Evolutionary conservation across 2,113 vertebrate species (phyloP).

Genomic region (Nipponia nippon): DNA sequence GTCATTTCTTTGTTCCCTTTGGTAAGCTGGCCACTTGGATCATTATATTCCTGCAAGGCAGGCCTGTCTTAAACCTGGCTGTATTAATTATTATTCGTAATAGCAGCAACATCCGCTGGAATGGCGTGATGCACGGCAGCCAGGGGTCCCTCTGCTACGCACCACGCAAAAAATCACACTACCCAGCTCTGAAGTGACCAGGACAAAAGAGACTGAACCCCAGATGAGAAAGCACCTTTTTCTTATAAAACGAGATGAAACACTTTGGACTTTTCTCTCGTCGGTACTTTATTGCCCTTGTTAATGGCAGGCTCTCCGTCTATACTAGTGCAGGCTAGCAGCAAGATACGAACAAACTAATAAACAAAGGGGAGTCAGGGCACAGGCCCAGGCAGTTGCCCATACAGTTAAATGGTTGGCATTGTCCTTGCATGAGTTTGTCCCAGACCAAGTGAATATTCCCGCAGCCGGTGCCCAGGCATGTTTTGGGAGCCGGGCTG

Average conservation of each 20-base stretch:
- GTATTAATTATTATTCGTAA: background rate
- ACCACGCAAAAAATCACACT: background rate
- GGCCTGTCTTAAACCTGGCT: background rate
- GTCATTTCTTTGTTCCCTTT: slow-evolving; percentile 25
- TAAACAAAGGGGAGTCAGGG: background rate
- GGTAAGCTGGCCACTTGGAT: background rate
- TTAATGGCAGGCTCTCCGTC: background rate
- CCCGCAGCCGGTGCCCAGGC: background rate
- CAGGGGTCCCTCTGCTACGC: background rate
- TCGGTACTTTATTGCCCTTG: background rate
- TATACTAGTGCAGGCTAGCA: background rate
- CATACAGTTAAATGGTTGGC: background rate
- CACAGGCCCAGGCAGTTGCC: background rate
- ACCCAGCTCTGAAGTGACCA: background rate
- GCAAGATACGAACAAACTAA: background rate
- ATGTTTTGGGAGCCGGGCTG: background rate
- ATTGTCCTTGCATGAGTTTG: background rate
- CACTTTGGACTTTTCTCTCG: background rate
- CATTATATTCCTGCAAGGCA: background rate
- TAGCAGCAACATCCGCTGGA: background rate
- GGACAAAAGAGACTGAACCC: background rate
- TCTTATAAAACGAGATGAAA: background rate
- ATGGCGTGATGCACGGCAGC: background rate
- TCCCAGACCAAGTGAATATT: background rate
- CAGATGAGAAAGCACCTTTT: background rate